Evolutionary conservation across 1,140 invertebrate species (phyloP).

Genomic region (Sarcophaga bullata): DNA sequence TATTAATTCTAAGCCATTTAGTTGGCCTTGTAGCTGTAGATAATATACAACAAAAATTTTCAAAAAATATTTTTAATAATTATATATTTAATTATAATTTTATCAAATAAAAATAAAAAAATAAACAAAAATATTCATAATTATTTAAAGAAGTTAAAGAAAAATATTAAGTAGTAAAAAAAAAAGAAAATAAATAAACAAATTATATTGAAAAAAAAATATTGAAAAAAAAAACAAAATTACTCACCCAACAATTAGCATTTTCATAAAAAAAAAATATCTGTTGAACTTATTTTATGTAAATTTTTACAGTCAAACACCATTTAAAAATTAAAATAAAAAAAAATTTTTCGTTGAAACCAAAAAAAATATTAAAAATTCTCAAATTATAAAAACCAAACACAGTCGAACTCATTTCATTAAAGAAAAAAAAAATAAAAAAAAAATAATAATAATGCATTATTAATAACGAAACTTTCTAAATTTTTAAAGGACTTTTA

Average conservation of each 20-base stretch:
- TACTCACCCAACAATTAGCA: background rate
- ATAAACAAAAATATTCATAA: conserved; percentile 8
- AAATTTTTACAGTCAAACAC: conserved; percentile 15
- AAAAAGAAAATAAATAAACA: background rate
- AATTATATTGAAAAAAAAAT: background rate
- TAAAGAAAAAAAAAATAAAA: background rate
- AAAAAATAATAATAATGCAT: background rate
- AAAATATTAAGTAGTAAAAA: background rate
- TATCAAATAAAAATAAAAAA: conserved; percentile 28
- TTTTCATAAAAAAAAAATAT: conserved; percentile 6
- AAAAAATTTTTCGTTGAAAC: background rate
- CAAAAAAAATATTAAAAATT: background rate
- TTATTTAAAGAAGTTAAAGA: conserved; percentile 32
- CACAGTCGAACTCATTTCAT: no score
- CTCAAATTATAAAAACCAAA: no score
- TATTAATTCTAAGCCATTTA: conserved; percentile 56
- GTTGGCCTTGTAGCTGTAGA: conserved; percentile 62
- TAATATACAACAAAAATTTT: conserved; percentile 32
- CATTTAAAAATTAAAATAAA: background rate
- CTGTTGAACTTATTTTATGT: background rate
- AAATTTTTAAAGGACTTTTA: no score
- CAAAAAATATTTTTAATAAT: background rate
- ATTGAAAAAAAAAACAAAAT: background rate
- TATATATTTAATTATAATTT: background rate
- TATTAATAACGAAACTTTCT: no score